Percentiles rank a stretch among this genome's conserved stretches.
These are phyloP conservation scores for Limnothrissa miodon DNA, from an alignment of 2,113 vertebrate species.

Conservation along the genomic window DNA sequence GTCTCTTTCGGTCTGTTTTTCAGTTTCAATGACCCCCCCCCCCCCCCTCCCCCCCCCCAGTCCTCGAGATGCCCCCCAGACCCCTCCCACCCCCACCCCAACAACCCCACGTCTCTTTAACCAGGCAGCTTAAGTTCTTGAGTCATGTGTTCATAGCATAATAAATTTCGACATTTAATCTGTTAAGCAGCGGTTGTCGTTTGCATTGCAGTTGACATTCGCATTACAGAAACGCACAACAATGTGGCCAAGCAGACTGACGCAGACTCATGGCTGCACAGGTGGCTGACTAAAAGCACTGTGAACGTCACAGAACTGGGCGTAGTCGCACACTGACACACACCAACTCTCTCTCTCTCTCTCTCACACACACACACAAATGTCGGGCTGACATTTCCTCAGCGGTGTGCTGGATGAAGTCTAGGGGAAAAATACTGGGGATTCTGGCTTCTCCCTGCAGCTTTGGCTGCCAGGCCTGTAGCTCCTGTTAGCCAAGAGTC, in stretches of 20 bases:
- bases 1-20: slow-evolving; percentile 46
- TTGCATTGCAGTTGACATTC: no score
- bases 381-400: slow-evolving; percentile 48
- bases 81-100: no score
- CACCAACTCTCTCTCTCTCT: neutral
- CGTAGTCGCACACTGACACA: neutral
- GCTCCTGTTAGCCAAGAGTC: slow-evolving; percentile 32
- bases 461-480: slow-evolving; percentile 33
- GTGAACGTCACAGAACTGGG: neutral
- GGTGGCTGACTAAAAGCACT: neutral
- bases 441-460: slow-evolving; percentile 45
- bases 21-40: neutral
- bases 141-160: neutral
- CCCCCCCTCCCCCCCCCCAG: neutral
- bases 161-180: neutral
- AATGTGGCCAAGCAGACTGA: neutral
- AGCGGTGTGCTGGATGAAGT: slow-evolving; percentile 54
- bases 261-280: neutral
- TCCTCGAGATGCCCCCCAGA: neutral
- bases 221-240: neutral
- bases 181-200: no score
- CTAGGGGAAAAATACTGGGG: slow-evolving; percentile 55
- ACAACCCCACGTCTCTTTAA: slow-evolving; percentile 32
- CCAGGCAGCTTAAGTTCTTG: neutral
- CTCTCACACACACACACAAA: slow-evolving; percentile 49